Evolutionary conservation across 2,797 vertebrate genomes (phyloP).

Genomic region (Pangasius sanitwongsei): DNA sequence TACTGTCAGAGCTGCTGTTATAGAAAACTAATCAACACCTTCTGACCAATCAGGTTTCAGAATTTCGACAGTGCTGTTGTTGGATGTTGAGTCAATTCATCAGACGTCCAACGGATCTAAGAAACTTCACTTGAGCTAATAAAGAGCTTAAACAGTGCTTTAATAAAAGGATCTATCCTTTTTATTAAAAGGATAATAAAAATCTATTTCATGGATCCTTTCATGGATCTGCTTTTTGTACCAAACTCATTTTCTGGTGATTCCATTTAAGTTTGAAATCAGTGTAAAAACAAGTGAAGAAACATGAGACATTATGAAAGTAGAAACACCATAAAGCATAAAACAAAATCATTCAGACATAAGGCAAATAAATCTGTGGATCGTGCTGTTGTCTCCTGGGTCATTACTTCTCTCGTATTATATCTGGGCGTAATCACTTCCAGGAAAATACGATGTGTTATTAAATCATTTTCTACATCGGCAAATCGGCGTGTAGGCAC

Average conservation of each 20-base stretch:
- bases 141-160: neutral
- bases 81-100: neutral
- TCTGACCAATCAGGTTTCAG: neutral
- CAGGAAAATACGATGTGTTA: constrained; percentile 14
- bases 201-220: neutral
- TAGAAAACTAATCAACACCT: neutral
- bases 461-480: constrained; percentile 32
- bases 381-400: neutral
- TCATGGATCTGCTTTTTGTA: neutral
- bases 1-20: neutral
- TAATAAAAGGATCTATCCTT: neutral
- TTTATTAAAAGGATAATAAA: too few species aligned
- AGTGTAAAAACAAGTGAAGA: neutral
- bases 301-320: neutral
- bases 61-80: neutral
- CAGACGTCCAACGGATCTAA: neutral
- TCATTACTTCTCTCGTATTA: neutral
- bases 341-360: neutral
- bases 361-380: neutral
- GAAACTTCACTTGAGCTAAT: neutral
- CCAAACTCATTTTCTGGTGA: neutral
- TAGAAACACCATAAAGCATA: neutral
- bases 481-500: neutral
- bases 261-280: neutral
- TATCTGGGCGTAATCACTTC: constrained; percentile 16